These are phyloP conservation scores for Motacilla tschutschensis DNA, from an alignment of 2,113 vertebrate genomes.

Conservation along the genomic window DNA sequence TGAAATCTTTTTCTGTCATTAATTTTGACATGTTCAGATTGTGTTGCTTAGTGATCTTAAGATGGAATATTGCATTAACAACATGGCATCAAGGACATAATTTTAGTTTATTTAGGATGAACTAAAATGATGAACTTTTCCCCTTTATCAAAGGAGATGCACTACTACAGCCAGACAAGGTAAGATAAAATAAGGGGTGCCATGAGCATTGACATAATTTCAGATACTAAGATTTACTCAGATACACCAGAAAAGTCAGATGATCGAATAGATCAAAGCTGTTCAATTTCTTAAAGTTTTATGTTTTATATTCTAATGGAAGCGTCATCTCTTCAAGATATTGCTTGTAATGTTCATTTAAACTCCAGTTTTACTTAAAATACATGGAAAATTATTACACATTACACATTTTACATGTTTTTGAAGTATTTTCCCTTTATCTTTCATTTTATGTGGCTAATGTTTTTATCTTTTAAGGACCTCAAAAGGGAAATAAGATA, in stretches of 20 bases:
- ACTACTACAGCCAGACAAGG: neutral
- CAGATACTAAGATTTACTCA: neutral
- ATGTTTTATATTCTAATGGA: neutral
- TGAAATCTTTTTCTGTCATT: neutral
- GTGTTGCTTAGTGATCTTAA: neutral
- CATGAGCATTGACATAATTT: neutral
- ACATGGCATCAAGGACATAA: fast-evolving
- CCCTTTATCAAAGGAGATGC: neutral
- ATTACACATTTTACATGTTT: neutral
- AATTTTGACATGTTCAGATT: neutral
- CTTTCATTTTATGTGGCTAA: neutral
- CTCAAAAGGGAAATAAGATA: neutral
- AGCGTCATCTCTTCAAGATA: neutral
- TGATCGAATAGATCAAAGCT: neutral
- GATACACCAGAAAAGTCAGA: neutral
- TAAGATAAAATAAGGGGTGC: neutral
- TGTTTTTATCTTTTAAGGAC: neutral
- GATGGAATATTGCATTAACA: neutral
- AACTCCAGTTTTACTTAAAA: neutral
- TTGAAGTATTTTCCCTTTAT: neutral
- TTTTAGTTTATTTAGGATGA: neutral
- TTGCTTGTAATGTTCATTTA: neutral
- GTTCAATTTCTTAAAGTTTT: neutral
- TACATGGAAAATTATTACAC: neutral
- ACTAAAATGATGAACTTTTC: neutral